Conservation (phyloP, 2,888 invertebrate genomes). For the Dinocampus coccinellae region DNA sequence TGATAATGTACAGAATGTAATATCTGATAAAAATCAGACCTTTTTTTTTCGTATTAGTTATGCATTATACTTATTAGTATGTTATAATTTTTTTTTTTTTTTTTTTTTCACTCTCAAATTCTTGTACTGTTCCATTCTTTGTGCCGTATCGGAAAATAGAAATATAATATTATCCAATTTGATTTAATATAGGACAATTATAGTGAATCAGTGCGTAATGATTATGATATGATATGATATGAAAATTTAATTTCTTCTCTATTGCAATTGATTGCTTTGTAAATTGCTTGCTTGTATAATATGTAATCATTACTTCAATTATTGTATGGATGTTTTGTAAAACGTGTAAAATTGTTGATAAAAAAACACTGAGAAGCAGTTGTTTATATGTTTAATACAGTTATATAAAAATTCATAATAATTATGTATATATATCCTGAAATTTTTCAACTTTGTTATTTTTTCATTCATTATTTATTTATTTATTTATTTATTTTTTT, state of each 20-base stretch:
- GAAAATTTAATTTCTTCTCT: constrained; percentile 27
- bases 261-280: constrained; percentile 50
- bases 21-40: constrained; percentile 7
- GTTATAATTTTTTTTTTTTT: background rate
- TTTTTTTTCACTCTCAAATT: background rate
- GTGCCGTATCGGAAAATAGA: background rate
- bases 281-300: constrained; percentile 51
- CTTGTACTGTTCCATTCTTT: background rate
- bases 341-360: constrained; percentile 31
- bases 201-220: background rate
- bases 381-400: constrained; percentile 36
- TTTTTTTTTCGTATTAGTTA: too few species aligned
- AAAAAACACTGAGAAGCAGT: constrained; percentile 4
- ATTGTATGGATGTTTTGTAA: constrained; percentile 28
- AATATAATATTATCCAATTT: background rate
- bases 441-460: too few species aligned
- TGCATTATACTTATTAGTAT: too few species aligned
- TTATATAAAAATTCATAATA: constrained; percentile 32
- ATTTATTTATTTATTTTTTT: too few species aligned
- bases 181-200: too few species aligned
- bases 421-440: constrained; percentile 47
- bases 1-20: background rate
- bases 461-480: too few species aligned
- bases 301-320: constrained; percentile 48
- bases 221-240: background rate